Base-by-base conservation (phyloP, 1,140 invertebrate genomes). In the Drosophila subobscura region DNA sequence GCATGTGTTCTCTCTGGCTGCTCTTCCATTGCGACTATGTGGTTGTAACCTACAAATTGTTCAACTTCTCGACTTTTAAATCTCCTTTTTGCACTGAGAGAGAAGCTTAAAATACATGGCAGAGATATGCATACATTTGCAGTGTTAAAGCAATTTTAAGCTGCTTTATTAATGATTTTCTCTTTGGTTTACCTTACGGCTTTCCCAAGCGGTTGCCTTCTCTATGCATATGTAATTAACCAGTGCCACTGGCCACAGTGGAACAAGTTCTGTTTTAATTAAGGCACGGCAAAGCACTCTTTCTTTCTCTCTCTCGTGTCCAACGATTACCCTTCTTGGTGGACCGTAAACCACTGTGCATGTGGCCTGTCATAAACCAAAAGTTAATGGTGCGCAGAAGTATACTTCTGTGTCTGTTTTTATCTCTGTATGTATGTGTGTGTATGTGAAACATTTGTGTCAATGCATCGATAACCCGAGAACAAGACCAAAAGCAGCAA, bases 151-250 rank as follows among this genome's bases (percentile, higher is more conserved):
- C 83, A 78, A 72, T 78, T 83, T 88, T 83, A 88, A 88, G 83
- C 83, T 72, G 78, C 84, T 83, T 81, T 88, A 86, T 86, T 86
- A 86, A 86, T 83, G 73, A 85, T 86, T 86, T 86, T 86, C 63
- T 58, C 50, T 51, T 65, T 40, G 56, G 49, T 46, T 79, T 63
- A 59, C 46, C 77, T 56, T 27, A 5, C 51, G 60, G 66, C 51
- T 58, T 53, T 46, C 65, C 29, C 57, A 12, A 53, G 55, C 59
- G 50, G 67, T 47, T 61, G 55, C 23, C 33, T 27, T 0, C 25
- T 6, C 0, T 6, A 27, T 27, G 5, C 5, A 6, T 6, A 27
- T 27, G 25, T 1, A 27, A 6, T 27, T 27, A 27, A 27, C 23
- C 23, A 33, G 14, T 14, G 10, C 16, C 16, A 20, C 16, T 12